phyloP scores from a whole-genome alignment of 2,113 vertebrate genomes.

The Sitta europaea region DNA sequence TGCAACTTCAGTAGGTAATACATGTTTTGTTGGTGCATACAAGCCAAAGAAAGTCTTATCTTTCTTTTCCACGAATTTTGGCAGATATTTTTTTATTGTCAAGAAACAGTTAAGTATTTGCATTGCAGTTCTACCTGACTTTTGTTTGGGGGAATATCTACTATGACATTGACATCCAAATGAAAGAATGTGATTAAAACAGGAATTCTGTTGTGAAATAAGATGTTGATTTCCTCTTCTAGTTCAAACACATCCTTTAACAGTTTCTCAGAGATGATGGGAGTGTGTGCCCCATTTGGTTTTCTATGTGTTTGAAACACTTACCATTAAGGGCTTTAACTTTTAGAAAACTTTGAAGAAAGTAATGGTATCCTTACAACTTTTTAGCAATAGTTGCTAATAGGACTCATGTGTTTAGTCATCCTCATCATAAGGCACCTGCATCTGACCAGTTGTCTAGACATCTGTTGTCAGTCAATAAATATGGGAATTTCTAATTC shows the following conservation, averaged over 20 bases:
- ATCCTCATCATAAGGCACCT: background rate
- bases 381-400: background rate
- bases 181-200: background rate
- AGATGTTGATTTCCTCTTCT: background rate
- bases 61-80: background rate
- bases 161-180: background rate
- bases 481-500: background rate
- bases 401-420: background rate
- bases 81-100: background rate
- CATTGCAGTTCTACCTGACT: background rate
- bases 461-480: background rate
- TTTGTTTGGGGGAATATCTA: background rate
- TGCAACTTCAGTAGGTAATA: background rate
- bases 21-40: background rate
- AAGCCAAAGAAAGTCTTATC: background rate
- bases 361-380: background rate
- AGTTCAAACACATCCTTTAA: background rate
- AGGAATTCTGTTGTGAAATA: background rate
- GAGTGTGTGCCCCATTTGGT: background rate
- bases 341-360: background rate
- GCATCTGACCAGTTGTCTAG: background rate
- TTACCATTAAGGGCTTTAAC: background rate
- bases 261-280: background rate
- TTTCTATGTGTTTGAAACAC: background rate
- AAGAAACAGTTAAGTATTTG: background rate